Base-by-base conservation (phyloP, 2,113 vertebrate genomes). In the Cyanoramphus novaezelandiae region DNA sequence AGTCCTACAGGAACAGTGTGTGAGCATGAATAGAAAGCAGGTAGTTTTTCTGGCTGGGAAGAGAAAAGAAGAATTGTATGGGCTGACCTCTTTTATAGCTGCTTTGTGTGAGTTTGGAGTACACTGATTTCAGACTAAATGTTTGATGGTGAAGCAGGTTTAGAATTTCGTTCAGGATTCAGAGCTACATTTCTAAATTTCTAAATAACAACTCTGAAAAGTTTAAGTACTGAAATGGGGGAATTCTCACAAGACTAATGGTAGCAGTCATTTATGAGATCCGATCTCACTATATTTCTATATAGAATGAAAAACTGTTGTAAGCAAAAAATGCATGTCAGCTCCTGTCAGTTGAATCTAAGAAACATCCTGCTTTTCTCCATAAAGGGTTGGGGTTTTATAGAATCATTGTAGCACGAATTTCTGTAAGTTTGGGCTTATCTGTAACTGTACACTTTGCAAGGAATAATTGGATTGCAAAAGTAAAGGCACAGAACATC, bases 391-490 rank as follows among this genome's bases (percentile, higher is more conserved):
- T 44, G 44, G 13, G 29, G 5, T 3, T 72, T 81, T 50, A 50
- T 7, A 69, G 69, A 69, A 72, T 59, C 10, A 11, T 52, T 70
- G 37, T 62, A 70, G 31, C 13, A 15, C 14, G 39, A 39, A 53
- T 62, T 78, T 69, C 62, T 57, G 13, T 46, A 14, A 35, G 4
- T n/a, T 63, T 78, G 62, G 8, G 14, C 3, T 80, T 72, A 33
- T 52, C 57, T 85, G 29, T 55, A 68, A 55, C 10, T 0, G 0
- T 68, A 55, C 7, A 15, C 7, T 55, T 82, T 31, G 33, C 35
- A n/a, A 59, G 1, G 82, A 78, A 67, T 41, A n/a, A 86, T 18
- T 81, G n/a, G 24, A 67, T 49, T 44, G 49, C 43, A 81, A 55
- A 70, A 80, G 27, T 41, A 79, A 93, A 88, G 15, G 37, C 17